Conservation (phyloP, 1,140 invertebrate genomes). For the Ostrea edulis region DNA sequence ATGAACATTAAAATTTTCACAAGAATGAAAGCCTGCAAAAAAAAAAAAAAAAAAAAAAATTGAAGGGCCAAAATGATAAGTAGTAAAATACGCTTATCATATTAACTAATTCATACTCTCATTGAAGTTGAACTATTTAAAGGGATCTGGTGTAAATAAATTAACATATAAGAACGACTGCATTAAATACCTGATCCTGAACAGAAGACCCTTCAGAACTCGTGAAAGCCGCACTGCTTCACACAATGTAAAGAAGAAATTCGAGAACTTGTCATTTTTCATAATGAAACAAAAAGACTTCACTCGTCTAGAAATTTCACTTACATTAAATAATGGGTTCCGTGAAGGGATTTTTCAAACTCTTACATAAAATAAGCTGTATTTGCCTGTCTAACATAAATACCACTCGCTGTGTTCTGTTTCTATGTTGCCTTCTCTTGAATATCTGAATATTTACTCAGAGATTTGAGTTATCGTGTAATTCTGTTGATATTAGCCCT, state of each 20-base stretch:
- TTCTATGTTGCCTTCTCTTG: too few species aligned
- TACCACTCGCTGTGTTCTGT: background rate
- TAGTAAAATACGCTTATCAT: too few species aligned
- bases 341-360: background rate
- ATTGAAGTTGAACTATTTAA: background rate
- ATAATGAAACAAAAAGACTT: constrained; percentile 16
- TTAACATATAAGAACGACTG: background rate
- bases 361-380: background rate
- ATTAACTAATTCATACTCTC: too few species aligned
- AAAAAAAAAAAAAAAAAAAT: too few species aligned
- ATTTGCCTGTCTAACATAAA: background rate
- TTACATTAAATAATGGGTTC: background rate
- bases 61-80: too few species aligned
- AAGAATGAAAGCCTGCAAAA: too few species aligned
- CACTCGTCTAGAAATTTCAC: background rate
- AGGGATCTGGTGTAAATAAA: background rate
- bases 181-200: background rate
- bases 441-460: background rate
- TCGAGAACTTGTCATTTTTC: constrained; percentile 11
- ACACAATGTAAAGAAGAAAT: background rate
- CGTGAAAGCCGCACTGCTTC: background rate
- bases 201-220: background rate
- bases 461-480: background rate
- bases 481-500: background rate
- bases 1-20: too few species aligned